phyloP scores from a whole-genome alignment of 1,140 invertebrate genomes.

The Bombyx mori region DNA sequence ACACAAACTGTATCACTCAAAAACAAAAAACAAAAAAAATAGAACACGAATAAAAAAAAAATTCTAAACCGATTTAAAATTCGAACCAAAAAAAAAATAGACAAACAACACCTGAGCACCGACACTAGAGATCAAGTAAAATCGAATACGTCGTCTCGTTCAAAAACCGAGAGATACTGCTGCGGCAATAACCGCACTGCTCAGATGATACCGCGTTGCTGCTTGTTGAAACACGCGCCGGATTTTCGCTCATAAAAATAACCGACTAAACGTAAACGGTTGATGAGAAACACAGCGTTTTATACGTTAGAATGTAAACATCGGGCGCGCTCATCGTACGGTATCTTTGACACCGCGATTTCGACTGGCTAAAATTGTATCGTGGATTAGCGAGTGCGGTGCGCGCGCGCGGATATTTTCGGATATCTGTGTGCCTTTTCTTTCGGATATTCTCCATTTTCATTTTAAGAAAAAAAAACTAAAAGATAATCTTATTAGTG shows the following conservation, averaged over 20 bases:
- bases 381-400: conserved; percentile 28
- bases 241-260: conserved; percentile 45
- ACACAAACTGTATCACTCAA: too few relatives aligned
- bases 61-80: too few relatives aligned
- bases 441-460: too few relatives aligned
- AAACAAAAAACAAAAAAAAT: too few relatives aligned
- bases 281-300: conserved; percentile 29
- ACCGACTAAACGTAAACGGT: conserved; percentile 16
- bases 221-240: conserved; percentile 12
- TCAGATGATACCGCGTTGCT: conserved; percentile 12
- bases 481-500: too few relatives aligned
- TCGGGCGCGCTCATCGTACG: conserved; percentile 28
- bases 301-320: conserved; percentile 25
- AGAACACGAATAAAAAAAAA: too few relatives aligned
- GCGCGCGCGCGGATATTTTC: conserved; percentile 1
- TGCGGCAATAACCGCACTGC: conserved; percentile 16
- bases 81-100: too few relatives aligned
- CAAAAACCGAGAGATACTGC: conserved; percentile 6
- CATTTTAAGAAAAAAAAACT: too few relatives aligned
- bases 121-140: conserved; percentile 5
- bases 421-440: background rate
- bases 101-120: background rate
- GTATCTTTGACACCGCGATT: conserved; percentile 50
- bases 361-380: conserved; percentile 62
- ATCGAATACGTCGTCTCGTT: conserved; percentile 11